Evolutionary conservation across 2,888 invertebrate genomes (phyloP).

Genomic region (Epinotia bilunana): DNA sequence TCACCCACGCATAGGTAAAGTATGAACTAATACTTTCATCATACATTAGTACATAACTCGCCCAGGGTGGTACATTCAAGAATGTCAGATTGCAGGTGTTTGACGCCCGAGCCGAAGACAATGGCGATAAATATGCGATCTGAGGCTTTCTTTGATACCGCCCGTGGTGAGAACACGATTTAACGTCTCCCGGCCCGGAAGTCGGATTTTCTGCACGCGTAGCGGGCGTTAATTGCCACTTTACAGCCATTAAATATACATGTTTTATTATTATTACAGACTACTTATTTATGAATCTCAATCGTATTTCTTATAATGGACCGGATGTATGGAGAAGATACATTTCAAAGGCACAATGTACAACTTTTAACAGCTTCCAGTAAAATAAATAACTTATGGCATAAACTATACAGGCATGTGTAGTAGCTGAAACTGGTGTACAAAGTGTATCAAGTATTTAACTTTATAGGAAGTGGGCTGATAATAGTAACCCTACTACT

Average conservation of each 20-base stretch:
- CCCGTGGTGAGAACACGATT: too few species aligned
- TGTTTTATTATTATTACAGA: conserved; percentile 29
- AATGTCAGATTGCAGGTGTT: too few species aligned
- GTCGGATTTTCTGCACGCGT: too few species aligned
- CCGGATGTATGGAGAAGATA: conserved; percentile 71
- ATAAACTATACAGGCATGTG: conserved; percentile 18
- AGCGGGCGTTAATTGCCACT: too few species aligned
- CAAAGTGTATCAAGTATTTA: conserved; percentile 23
- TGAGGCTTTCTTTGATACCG: too few species aligned
- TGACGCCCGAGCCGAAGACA: too few species aligned
- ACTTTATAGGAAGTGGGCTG: conserved; percentile 12
- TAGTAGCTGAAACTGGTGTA: conserved; percentile 22
- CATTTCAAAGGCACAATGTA: conserved; percentile 74
- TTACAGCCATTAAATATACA: conserved; percentile 6
- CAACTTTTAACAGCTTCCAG: conserved; percentile 52
- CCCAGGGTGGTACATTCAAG: too few species aligned
- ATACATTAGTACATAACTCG: not conserved
- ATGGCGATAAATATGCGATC: too few species aligned
- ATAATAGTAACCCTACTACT: conserved; percentile 17
- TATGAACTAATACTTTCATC: conserved; percentile 17
- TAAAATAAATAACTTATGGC: conserved; percentile 48
- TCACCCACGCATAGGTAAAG: conserved; percentile 8
- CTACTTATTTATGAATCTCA: conserved; percentile 56
- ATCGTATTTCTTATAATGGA: conserved; percentile 58
- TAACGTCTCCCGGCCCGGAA: too few species aligned